Base-by-base conservation (phyloP, 2,113 vertebrate species). In the Dromaius novaehollandiae region DNA sequence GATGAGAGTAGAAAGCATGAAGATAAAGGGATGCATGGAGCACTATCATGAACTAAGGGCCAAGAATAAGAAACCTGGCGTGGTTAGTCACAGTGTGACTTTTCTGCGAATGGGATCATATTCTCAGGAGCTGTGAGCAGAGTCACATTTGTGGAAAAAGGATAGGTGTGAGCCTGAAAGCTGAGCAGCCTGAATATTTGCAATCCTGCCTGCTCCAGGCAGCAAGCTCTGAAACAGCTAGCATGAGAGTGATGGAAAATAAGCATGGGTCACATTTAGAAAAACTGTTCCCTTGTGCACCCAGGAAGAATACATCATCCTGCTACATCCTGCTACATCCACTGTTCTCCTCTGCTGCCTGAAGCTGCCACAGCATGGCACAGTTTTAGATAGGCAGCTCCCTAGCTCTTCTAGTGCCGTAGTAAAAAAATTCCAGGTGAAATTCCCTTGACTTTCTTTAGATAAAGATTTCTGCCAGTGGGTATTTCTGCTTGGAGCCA, bases 401-500 rank as follows among this genome's bases (percentile, higher is more conserved):
- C 74, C 60, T 76, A 38, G 9, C 4, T 64, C 15, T 38, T 79
- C 46, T 38, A n/a, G 9, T 69, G 36, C 20, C 80, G 32, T 3
- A 46, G 16, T 38, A 79, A 82, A 92, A 46, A 12, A 92, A 64
- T 28, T 89, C 5, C 69, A 69, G 7, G 10, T 73, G 44, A 85
- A 25, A 92, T 32, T 61, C 19, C 44, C 10, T 40, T 75, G 28
- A 16, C 32, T 13, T 48, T 93, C 69, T 48, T 61, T 9, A 79
- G 28, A 76, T 32, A 61, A 85, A 71, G 1, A 65, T 56, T 44
- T 79, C 13, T 65, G 38, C 3, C 74, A 58, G 85, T 68, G 84
- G 4, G 6, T 56, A 34, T 17, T 81, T 76, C 18, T 64, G 0
- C 1, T 0, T 56, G 20, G 4, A 13, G 7, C 21, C 85, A 46